phyloP scores from a whole-genome alignment of 2,797 vertebrate species.

The Agapornis canus region DNA sequence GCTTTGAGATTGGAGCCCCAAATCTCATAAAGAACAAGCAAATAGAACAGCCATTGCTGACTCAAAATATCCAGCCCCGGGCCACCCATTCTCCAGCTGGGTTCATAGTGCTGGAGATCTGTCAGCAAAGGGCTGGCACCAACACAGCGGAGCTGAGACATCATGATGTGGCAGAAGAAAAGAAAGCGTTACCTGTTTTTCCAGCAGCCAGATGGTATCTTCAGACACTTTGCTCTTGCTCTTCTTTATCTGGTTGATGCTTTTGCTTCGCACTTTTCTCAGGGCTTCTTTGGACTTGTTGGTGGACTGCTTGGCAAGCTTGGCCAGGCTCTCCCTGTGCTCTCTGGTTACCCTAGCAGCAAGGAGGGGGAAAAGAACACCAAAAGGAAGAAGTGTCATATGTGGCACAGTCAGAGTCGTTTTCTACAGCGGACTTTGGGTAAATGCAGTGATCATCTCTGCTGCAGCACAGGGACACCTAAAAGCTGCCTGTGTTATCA shows the following conservation, averaged over 20 bases:
- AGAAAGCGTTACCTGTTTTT: slow-evolving; percentile 87
- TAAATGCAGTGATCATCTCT: background rate
- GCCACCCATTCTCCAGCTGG: background rate
- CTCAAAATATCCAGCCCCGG: background rate
- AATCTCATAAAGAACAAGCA: background rate
- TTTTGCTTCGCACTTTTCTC: slow-evolving; percentile 83
- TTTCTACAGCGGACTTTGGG: background rate
- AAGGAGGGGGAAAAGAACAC: background rate
- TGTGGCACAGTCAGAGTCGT: background rate
- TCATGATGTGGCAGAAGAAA: background rate
- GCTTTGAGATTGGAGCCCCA: background rate
- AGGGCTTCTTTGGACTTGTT: slow-evolving; percentile 95
- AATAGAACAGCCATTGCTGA: background rate
- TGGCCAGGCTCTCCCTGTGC: slow-evolving; percentile 89
- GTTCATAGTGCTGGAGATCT: background rate
- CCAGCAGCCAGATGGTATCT: slow-evolving; percentile 88
- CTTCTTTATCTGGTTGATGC: slow-evolving; percentile 85
- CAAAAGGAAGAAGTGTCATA: background rate
- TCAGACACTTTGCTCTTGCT: slow-evolving; percentile 87
- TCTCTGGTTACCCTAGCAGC: slow-evolving; percentile 88
- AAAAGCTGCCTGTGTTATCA: background rate
- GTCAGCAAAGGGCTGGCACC: background rate
- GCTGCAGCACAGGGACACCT: background rate
- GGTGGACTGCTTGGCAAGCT: slow-evolving; percentile 89
- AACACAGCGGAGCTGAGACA: background rate